These are phyloP conservation scores for Chrysochloris asiatica DNA, from an alignment of 2,113 vertebrate species.

Conservation along the genomic window DNA sequence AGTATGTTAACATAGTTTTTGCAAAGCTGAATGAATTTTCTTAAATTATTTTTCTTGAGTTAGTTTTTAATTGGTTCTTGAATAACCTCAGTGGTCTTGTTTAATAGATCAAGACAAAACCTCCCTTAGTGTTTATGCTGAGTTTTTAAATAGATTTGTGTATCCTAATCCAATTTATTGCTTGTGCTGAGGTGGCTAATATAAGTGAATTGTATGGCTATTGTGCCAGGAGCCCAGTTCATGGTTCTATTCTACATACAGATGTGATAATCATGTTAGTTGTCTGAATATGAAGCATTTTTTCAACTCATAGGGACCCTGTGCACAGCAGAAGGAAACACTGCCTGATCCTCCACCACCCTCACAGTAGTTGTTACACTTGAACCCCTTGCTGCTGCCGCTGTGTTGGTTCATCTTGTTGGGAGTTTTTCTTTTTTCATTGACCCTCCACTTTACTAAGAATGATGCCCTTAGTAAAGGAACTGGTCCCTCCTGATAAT, in stretches of 20 bases:
- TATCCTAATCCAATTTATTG: neutral
- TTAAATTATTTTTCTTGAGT: neutral
- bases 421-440: no score
- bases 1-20: neutral
- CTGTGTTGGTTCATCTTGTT: no score
- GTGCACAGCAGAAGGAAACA: no score
- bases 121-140: neutral
- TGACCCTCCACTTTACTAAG: no score
- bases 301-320: no score
- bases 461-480: no score
- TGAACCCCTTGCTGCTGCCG: no score
- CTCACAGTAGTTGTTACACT: no score
- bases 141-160: neutral
- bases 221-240: neutral
- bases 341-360: no score
- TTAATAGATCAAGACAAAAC: neutral
- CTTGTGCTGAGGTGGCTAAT: neutral
- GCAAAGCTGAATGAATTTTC: neutral
- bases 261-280: neutral
- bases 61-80: neutral
- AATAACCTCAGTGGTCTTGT: neutral
- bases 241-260: neutral
- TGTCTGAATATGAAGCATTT: neutral
- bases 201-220: neutral
- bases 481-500: no score